Conservation (phyloP, 1,140 invertebrate genomes). For the Achroia grisella region DNA sequence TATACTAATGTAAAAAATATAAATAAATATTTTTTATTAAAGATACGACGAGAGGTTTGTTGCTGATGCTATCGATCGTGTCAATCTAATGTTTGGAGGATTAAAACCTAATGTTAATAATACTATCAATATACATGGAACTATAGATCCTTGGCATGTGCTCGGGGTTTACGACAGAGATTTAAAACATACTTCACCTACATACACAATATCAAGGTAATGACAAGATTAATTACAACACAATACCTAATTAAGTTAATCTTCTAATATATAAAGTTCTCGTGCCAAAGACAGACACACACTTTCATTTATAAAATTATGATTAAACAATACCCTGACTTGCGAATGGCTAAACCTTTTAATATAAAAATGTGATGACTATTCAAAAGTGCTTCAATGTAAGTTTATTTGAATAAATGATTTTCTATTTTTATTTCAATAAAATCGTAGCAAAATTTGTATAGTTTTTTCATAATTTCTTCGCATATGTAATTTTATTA, state of each 20-base stretch:
- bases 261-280: not conserved
- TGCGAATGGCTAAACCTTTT: too few species aligned
- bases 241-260: not conserved
- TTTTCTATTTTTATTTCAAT: too few species aligned
- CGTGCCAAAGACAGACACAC: not conserved
- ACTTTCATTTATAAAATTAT: not conserved
- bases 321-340: too few species aligned
- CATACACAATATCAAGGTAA: slow-evolving; percentile 67
- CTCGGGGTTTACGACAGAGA: slow-evolving; percentile 74
- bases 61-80: slow-evolving; percentile 66
- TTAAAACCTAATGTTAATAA: slow-evolving; percentile 73
- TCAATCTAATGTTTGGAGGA: slow-evolving; percentile 78
- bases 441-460: too few species aligned
- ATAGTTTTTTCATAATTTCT: too few species aligned
- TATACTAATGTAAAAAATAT: too few species aligned
- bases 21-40: slow-evolving; percentile 15
- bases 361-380: too few species aligned
- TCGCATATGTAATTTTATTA: too few species aligned
- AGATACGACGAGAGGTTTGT: slow-evolving; percentile 72
- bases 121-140: slow-evolving; percentile 79
- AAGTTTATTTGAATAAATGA: too few species aligned
- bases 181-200: slow-evolving; percentile 71
- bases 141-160: slow-evolving; percentile 78
- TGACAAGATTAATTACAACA: too few species aligned
- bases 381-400: too few species aligned